Base-by-base conservation (phyloP, 2,113 vertebrate genomes). In the Thalassarche chlororhynchos region DNA sequence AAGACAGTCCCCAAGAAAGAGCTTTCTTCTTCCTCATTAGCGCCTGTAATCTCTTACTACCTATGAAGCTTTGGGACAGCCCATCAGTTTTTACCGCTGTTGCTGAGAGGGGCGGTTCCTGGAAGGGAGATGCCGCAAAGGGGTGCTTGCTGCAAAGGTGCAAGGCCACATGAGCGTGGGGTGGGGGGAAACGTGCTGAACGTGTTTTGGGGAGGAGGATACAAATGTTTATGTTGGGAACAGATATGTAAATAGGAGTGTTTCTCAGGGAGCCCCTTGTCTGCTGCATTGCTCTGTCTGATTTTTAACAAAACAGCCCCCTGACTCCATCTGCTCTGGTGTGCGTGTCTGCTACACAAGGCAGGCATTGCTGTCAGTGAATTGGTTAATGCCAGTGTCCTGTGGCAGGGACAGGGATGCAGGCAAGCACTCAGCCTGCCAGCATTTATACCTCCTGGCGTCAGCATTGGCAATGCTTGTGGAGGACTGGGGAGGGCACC, bases 401-500 rank as follows among this genome's bases (percentile, higher is more conserved):
- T 42, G 57, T 84, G 84, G 65, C 58, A 52, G 96, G 76, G 79
- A 21, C 79, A 60, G 83, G 54, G 75, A 90, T 62, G 60, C 46
- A 71, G 88, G 87, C 86, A 58, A 60, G 84, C 61, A 14, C 31
- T 42, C 66, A 28, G 95, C 90, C 92, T 95, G 84, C 90, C 94
- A 89, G 90, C 92, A 85, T 90, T 96, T 92, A 47, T 91, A 75
- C 92, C 80, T 91, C 76, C 86, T 93, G 87, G 89, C 87, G 23
- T 96, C 95, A 85, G 96, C 47, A 14, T 84, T 97, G 94, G 95
- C 95, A 97, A 11, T 81, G 89, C 86, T 81, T 0, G 7, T 51
- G 44, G 86, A 92, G 94, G 86, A 44, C 89, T 69, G 66, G 84
- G 89, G 91, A 96, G 93, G 95, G 93, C 96, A 94, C 44, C 0